Conservation (phyloP, 2,113 vertebrate genomes). For the Proteles cristata region DNA sequence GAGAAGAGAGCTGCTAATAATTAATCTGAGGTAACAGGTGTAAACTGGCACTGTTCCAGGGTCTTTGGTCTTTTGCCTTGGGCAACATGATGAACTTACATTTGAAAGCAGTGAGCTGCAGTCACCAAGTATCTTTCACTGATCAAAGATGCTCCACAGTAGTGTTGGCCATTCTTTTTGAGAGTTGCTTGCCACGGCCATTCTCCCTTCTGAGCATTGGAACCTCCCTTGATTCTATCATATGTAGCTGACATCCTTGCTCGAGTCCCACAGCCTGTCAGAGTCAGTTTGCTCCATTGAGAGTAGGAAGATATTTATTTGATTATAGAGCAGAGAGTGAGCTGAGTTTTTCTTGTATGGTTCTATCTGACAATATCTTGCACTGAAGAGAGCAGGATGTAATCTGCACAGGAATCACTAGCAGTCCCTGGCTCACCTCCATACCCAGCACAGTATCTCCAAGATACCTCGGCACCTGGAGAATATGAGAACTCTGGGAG, state of each 20-base stretch:
- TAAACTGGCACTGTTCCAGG: not conserved
- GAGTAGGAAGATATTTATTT: not conserved
- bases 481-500: not conserved
- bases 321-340: not conserved
- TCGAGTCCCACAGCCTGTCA: constrained; percentile 77
- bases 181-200: constrained; percentile 94
- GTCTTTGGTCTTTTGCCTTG: not conserved
- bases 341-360: not conserved
- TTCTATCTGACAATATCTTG: not conserved
- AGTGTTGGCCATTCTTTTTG: constrained; percentile 84
- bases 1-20: not conserved
- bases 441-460: not conserved
- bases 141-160: constrained; percentile 91
- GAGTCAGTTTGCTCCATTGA: not conserved
- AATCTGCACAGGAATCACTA: not conserved
- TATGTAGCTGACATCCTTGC: constrained; percentile 71
- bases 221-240: constrained; percentile 89
- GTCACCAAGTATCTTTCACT: constrained; percentile 87
- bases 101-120: constrained; percentile 90
- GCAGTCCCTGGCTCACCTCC: not conserved
- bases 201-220: constrained; percentile 86
- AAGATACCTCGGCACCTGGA: not conserved
- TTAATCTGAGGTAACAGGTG: not conserved
- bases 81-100: constrained; percentile 57
- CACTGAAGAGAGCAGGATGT: not conserved